phyloP scores from a whole-genome alignment of 2,888 invertebrate genomes.

The Cheilosia soror region DNA sequence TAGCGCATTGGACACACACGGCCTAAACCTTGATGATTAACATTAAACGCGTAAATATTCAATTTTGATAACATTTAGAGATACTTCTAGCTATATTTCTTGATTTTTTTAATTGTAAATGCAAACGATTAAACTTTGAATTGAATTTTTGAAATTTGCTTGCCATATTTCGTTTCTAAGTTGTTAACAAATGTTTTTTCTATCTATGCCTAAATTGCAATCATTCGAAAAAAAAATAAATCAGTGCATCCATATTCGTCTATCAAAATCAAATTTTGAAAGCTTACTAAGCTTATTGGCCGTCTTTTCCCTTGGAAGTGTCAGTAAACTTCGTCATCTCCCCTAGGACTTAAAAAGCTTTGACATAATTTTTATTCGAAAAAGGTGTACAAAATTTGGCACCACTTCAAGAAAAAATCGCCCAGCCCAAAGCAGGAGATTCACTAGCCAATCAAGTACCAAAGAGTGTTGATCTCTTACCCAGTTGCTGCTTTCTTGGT shows the following conservation, averaged over 20 bases:
- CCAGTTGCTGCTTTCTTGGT: conserved; percentile 61
- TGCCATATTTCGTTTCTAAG: not conserved
- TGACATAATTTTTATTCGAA: not conserved
- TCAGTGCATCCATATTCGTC: conserved; percentile 14
- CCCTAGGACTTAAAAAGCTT: not conserved
- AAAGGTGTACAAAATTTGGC: conserved; percentile 30
- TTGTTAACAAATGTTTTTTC: not conserved
- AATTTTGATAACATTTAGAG: conserved; percentile 32
- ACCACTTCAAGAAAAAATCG: conserved; percentile 10
- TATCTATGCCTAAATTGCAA: not conserved
- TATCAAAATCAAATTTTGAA: conserved; percentile 30
- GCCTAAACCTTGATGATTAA: not conserved
- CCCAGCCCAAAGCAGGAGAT: not conserved
- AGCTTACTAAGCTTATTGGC: conserved; percentile 31
- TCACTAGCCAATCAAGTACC: conserved; percentile 8
- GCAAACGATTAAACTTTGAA: conserved; percentile 11
- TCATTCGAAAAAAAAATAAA: conserved; percentile 8
- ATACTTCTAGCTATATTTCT: conserved; percentile 14
- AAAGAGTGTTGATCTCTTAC: conserved; percentile 30
- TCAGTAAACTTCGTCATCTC: not conserved
- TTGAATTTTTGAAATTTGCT: not conserved
- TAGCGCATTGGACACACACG: too few relatives aligned
- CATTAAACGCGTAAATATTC: conserved; percentile 20
- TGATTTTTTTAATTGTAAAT: conserved; percentile 2
- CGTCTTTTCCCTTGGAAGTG: conserved; percentile 1